Conservation (phyloP, 1,140 invertebrate genomes). For the Heliconius hermathena region DNA sequence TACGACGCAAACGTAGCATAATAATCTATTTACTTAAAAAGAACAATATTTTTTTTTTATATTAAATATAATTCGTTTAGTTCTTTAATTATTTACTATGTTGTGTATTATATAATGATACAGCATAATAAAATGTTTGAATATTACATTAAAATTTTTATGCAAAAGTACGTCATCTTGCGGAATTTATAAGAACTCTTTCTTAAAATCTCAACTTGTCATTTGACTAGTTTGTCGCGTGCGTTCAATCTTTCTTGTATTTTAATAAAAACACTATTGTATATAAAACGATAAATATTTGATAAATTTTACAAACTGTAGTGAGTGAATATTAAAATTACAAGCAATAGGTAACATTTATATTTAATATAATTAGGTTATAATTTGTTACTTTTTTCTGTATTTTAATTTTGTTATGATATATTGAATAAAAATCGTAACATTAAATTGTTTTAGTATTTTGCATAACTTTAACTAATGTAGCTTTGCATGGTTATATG, state of each 20-base stretch:
- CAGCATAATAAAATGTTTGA: too few species aligned
- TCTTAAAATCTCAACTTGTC: not conserved
- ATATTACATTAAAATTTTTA: not conserved
- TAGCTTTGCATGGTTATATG: not conserved
- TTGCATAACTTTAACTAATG: not conserved
- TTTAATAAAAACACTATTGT: not conserved
- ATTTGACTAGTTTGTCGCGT: slow-evolving; percentile 4
- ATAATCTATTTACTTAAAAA: too few species aligned
- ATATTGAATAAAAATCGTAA: not conserved
- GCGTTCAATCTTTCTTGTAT: not conserved
- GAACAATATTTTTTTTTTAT: too few species aligned
- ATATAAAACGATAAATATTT: not conserved
- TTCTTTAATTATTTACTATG: too few species aligned
- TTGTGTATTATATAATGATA: too few species aligned
- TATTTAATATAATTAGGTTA: not conserved
- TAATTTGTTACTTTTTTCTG: not conserved
- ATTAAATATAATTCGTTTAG: too few species aligned
- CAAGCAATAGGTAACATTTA: not conserved
- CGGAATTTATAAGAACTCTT: not conserved
- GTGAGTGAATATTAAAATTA: not conserved
- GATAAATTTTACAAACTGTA: not conserved
- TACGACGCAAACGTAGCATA: too few species aligned
- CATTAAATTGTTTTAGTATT: not conserved
- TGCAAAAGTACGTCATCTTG: slow-evolving; percentile 2
- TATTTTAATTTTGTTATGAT: not conserved